Conservation (phyloP, 2,797 vertebrate genomes). For the Cynopterus sphinx region DNA sequence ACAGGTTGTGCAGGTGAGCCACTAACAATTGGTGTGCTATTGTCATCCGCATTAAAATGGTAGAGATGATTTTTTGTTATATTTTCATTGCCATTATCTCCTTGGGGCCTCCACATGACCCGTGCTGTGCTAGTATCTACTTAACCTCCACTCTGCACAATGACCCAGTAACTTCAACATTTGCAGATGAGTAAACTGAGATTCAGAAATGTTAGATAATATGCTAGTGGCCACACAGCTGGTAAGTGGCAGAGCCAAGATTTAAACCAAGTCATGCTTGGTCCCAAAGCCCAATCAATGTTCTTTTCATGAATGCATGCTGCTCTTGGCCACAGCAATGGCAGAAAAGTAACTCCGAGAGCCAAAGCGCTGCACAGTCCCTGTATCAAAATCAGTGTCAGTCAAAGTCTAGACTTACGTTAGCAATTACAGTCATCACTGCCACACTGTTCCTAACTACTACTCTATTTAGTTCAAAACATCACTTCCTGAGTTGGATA, state of each 20-base stretch:
- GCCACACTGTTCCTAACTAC: background rate
- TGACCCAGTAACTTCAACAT: background rate
- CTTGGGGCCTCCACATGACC: background rate
- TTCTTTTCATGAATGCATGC: background rate
- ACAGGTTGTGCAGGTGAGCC: background rate
- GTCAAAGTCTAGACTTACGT: background rate
- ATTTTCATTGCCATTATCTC: background rate
- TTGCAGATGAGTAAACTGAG: background rate
- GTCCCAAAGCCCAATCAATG: background rate
- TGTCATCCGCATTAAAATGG: background rate
- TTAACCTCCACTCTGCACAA: background rate
- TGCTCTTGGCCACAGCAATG: background rate
- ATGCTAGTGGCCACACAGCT: constrained; percentile 10
- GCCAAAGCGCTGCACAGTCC: background rate
- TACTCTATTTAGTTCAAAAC: background rate
- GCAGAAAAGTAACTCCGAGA: background rate
- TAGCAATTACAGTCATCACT: background rate
- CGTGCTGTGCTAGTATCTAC: background rate
- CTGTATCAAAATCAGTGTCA: background rate
- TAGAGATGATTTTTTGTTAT: background rate
- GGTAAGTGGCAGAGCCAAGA: background rate
- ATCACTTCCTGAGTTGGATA: background rate
- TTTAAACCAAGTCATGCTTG: background rate
- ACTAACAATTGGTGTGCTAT: background rate
- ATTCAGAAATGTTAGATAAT: background rate